Conservation (phyloP, 2,797 vertebrate species). For the Sternarchorhynchus goeldii region DNA sequence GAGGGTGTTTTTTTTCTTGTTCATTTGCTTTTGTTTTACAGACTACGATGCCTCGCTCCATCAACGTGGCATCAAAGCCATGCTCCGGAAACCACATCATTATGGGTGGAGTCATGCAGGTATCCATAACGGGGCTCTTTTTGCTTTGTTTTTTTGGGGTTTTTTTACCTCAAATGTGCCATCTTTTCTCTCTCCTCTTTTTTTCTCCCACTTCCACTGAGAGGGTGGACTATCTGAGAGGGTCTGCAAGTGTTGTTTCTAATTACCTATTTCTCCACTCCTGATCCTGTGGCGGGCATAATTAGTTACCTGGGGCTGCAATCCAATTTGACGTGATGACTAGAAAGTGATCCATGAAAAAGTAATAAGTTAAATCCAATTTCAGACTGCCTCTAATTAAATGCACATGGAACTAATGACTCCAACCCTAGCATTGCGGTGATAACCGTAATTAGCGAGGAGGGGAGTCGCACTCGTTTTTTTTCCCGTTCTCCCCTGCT, state of each 20-base stretch:
- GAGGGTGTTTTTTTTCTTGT: too few relatives aligned
- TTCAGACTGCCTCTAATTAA: constrained; percentile 99
- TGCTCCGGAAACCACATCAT: constrained; percentile 79
- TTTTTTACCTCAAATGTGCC: constrained; percentile 22
- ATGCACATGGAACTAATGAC: constrained; percentile 99
- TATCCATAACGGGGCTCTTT: constrained; percentile 73
- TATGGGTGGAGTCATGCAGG: constrained; percentile 72
- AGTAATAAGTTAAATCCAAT: constrained; percentile 99
- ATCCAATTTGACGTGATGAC: constrained; percentile 99
- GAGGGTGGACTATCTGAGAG: constrained; percentile 93
- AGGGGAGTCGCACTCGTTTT: constrained; percentile 91
- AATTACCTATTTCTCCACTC: constrained; percentile 99
- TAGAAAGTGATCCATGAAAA: constrained; percentile 99
- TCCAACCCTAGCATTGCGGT: constrained; percentile 98
- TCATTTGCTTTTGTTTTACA: too few relatives aligned
- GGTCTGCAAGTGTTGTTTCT: constrained; percentile 97
- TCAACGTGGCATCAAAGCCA: constrained; percentile 70
- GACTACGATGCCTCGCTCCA: constrained; percentile 77
- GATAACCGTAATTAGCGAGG: constrained; percentile 99
- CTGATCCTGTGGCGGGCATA: constrained; percentile 99
- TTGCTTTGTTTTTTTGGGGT: constrained; percentile 37
- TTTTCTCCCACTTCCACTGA: constrained; percentile 63
- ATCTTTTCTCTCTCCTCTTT: not conserved
- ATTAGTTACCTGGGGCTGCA: constrained; percentile 99
- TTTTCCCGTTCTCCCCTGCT: constrained; percentile 41